Evolutionary conservation across 2,797 vertebrate genomes (phyloP).

Genomic region (Phoxinus dragarum): DNA sequence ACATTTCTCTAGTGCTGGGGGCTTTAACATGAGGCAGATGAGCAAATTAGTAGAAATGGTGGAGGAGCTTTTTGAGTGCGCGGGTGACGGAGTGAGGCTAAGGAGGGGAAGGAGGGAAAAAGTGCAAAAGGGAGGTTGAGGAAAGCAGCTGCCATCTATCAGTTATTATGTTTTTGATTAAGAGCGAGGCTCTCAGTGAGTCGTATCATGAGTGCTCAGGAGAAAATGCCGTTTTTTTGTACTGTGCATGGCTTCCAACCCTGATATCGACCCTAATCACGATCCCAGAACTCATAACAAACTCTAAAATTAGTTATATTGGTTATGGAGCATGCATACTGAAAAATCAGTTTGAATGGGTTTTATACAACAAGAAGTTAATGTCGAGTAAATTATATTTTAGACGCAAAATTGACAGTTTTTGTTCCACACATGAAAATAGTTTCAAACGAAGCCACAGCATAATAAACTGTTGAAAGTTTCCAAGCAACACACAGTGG

Average conservation of each 20-base stretch:
- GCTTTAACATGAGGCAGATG: constrained; percentile 58
- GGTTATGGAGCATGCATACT: background rate
- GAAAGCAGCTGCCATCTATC: constrained; percentile 60
- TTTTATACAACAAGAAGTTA: background rate
- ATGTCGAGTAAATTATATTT: background rate
- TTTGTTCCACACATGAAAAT: background rate
- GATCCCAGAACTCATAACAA: background rate
- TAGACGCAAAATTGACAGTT: background rate
- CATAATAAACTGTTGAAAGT: background rate
- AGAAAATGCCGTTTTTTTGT: constrained; percentile 33
- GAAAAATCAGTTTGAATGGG: background rate
- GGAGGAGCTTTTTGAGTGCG: constrained; percentile 55
- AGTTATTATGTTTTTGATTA: constrained; percentile 59
- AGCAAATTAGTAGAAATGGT: constrained; percentile 56
- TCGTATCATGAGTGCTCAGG: constrained; percentile 24
- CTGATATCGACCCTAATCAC: constrained; percentile 11
- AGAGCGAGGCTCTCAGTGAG: constrained; percentile 20
- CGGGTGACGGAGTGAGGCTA: constrained; percentile 36
- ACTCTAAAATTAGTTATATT: background rate
- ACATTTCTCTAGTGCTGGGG: constrained; percentile 46
- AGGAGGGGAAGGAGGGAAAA: constrained; percentile 19
- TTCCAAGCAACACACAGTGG: background rate
- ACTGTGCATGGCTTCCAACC: background rate
- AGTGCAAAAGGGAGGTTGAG: constrained; percentile 5
- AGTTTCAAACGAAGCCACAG: background rate